These are phyloP conservation scores for Mallotus villosus DNA, from an alignment of 2,797 vertebrate genomes.

Conservation along the genomic window DNA sequence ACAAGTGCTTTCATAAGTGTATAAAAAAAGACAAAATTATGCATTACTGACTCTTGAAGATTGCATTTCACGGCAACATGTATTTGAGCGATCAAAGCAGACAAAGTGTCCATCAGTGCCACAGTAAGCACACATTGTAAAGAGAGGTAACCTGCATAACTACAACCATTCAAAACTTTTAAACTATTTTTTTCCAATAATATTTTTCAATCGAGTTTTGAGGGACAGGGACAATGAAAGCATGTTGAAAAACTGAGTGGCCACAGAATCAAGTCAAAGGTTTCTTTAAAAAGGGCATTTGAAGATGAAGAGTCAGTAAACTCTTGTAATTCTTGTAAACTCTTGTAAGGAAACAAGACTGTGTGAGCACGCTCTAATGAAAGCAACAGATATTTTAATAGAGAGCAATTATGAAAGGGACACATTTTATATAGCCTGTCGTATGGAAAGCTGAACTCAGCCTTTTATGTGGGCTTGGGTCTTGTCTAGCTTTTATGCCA, in stretches of 20 bases:
- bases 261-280: slow-evolving; percentile 31
- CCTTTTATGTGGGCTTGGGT: slow-evolving; percentile 48
- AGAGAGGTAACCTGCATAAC: too few relatives aligned
- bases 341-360: slow-evolving; percentile 23
- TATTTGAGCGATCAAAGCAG: too few relatives aligned
- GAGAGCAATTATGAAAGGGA: slow-evolving; percentile 25
- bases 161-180: too few relatives aligned
- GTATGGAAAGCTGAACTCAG: slow-evolving; percentile 28
- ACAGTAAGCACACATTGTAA: too few relatives aligned
- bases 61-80: too few relatives aligned
- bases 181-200: too few relatives aligned
- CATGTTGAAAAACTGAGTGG: slow-evolving; percentile 11
- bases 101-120: too few relatives aligned
- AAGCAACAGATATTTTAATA: slow-evolving; percentile 31
- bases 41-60: too few relatives aligned
- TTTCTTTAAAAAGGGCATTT: slow-evolving; percentile 46
- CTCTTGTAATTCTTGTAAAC: slow-evolving; percentile 42
- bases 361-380: neutral
- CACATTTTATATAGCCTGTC: slow-evolving; percentile 32
- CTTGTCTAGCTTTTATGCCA: slow-evolving; percentile 40
- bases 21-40: too few relatives aligned
- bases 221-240: neutral
- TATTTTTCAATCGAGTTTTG: neutral
- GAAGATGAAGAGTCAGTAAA: slow-evolving; percentile 38
- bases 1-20: too few relatives aligned